Conservation (phyloP, 2,797 vertebrate species). For the Erethizon dorsatum region DNA sequence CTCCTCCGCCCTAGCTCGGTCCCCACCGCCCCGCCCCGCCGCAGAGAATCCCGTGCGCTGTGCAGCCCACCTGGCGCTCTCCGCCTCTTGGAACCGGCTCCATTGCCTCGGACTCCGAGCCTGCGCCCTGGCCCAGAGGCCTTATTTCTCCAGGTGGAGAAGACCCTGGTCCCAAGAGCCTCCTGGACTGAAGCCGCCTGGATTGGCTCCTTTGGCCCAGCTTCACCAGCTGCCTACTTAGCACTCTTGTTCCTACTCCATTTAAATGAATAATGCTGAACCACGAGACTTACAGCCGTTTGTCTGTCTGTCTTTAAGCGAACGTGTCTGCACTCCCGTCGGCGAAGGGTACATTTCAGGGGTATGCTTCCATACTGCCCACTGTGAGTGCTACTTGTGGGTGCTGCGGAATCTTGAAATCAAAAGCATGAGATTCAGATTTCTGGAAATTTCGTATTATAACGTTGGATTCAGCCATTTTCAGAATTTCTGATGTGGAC, state of each 20-base stretch:
- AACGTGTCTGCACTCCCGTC: background rate
- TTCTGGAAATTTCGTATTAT: background rate
- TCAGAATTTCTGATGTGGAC: slow-evolving; percentile 12
- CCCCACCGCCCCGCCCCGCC: background rate
- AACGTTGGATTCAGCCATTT: background rate
- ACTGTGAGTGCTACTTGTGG: background rate
- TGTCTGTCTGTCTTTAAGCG: background rate
- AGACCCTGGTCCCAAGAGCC: background rate
- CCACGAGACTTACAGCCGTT: background rate
- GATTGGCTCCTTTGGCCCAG: background rate
- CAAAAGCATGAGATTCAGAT: background rate
- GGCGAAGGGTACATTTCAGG: background rate
- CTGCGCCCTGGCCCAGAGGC: background rate
- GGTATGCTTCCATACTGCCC: background rate
- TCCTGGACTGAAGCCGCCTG: background rate
- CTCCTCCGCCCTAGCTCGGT: background rate
- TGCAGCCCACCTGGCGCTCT: fast-evolving
- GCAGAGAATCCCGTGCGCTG: background rate
- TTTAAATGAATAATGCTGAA: background rate
- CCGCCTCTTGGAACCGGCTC: background rate
- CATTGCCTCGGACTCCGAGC: fast-evolving
- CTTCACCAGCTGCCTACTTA: background rate
- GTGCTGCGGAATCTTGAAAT: background rate
- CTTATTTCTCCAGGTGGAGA: fast-evolving
- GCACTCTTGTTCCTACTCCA: background rate